A percentile compares a stretch with the other conserved stretches of the same genome.
phyloP scores from a whole-genome alignment of 2,888 invertebrate genomes.

The Quadriops clusia region DNA sequence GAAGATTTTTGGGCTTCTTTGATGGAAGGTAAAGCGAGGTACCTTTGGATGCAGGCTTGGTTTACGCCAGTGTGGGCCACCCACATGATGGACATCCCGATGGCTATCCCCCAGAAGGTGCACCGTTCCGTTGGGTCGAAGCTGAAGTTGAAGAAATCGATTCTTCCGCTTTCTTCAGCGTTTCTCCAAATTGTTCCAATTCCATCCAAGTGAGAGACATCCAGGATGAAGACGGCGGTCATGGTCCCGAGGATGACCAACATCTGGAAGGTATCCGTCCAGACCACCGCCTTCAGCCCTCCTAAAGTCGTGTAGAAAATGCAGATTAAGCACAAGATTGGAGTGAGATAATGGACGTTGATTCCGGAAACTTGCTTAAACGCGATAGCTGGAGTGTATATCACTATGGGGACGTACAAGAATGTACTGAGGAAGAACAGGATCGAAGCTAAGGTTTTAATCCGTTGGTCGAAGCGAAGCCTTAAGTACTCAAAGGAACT shows the following conservation, averaged over 20 bases:
- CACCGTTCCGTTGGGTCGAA: slow-evolving; percentile 47
- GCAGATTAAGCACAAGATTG: slow-evolving; percentile 55
- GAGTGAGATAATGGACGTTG: slow-evolving; percentile 52
- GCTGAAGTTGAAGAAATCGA: slow-evolving; percentile 40
- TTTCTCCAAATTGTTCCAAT: slow-evolving; percentile 45
- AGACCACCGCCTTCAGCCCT: slow-evolving; percentile 53
- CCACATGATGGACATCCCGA: slow-evolving; percentile 29
- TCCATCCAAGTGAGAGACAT: slow-evolving; percentile 44
- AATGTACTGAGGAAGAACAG: slow-evolving; percentile 47
- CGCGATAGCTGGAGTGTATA: slow-evolving; percentile 57
- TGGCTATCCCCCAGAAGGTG: slow-evolving; percentile 48
- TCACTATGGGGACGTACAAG: slow-evolving; percentile 49
- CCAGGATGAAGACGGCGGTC: slow-evolving; percentile 45
- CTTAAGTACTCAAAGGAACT: slow-evolving; percentile 59
- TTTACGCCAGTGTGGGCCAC: slow-evolving; percentile 42
- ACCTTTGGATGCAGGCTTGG: slow-evolving; percentile 47
- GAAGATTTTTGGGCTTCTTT: slow-evolving; percentile 38
- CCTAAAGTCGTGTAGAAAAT: slow-evolving; percentile 64
- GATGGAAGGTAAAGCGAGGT: slow-evolving; percentile 40
- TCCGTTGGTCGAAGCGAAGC: slow-evolving; percentile 47
- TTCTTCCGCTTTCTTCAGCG: slow-evolving; percentile 42
- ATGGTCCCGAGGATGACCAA: slow-evolving; percentile 42
- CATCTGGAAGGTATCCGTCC: slow-evolving; percentile 48
- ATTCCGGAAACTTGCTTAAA: slow-evolving; percentile 57
- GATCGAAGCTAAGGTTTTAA: slow-evolving; percentile 47